phyloP scores from a whole-genome alignment of 2,797 vertebrate genomes.

The Rhadinocentrus ornatus region DNA sequence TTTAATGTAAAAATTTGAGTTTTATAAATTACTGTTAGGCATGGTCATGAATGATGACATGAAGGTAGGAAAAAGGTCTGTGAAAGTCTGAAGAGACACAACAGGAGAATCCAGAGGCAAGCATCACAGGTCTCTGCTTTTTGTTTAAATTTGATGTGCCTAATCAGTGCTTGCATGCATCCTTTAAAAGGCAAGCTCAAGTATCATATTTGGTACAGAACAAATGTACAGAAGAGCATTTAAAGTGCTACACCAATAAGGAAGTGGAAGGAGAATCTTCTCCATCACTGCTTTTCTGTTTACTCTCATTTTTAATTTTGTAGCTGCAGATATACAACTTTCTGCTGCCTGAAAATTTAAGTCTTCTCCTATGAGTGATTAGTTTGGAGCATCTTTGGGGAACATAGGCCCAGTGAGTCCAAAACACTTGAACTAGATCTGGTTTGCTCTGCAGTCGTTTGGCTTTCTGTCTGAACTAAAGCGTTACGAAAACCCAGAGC shows the following conservation, averaged over 20 bases:
- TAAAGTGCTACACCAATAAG: neutral
- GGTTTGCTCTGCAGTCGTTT: conserved; percentile 28
- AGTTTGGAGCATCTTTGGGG: conserved; percentile 16
- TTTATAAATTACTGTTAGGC: neutral
- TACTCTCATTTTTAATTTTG: conserved; percentile 3
- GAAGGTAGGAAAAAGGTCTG: neutral
- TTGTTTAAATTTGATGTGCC: neutral
- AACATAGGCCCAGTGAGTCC: conserved; percentile 17
- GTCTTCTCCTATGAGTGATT: neutral
- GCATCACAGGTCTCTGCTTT: neutral
- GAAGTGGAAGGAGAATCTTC: neutral
- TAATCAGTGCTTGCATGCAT: neutral
- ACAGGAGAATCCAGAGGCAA: neutral
- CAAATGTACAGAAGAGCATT: neutral
- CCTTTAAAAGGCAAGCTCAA: neutral
- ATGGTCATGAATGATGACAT: neutral
- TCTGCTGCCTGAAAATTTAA: neutral
- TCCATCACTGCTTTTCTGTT: conserved; percentile 3
- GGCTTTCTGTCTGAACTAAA: conserved; percentile 38
- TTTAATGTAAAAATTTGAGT: neutral
- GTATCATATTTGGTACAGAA: neutral
- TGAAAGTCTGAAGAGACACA: neutral
- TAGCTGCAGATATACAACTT: neutral
- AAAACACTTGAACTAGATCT: conserved; percentile 30
- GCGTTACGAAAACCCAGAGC: conserved; percentile 28